Evolutionary conservation across 2,113 vertebrate species (phyloP).

Genomic region (Paedocypris sp.): DNA sequence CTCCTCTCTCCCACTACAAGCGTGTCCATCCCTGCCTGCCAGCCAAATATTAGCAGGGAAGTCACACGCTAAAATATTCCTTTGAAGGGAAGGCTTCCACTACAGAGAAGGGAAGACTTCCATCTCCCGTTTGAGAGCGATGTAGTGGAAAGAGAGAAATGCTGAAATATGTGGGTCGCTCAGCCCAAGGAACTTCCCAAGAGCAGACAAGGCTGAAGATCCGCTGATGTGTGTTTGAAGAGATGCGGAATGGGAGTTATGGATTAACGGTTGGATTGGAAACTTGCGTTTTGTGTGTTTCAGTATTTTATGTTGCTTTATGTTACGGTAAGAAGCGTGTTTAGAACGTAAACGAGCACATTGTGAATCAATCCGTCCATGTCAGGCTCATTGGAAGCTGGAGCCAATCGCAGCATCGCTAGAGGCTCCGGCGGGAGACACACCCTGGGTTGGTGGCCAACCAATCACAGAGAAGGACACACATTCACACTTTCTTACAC

Average conservation of each 20-base stretch:
- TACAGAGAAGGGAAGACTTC: no score
- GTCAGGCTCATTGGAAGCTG: no score
- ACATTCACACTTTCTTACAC: no score
- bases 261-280: slow-evolving; percentile 17
- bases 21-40: slow-evolving; percentile 60
- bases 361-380: no score
- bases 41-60: slow-evolving; percentile 59
- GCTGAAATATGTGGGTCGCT: slow-evolving; percentile 46
- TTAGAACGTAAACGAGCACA: no score
- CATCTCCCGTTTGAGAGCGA: slow-evolving; percentile 55
- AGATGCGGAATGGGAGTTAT: slow-evolving; percentile 27
- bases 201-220: slow-evolving; percentile 47
- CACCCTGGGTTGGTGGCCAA: no score
- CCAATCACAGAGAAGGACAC: no score
- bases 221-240: slow-evolving; percentile 46
- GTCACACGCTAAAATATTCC: slow-evolving; percentile 60
- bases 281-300: background rate
- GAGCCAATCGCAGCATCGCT: no score
- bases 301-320: no score
- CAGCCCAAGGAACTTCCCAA: slow-evolving; percentile 23
- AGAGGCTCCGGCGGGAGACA: no score
- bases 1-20: slow-evolving; percentile 60
- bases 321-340: no score
- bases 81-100: slow-evolving; percentile 70
- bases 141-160: slow-evolving; percentile 39